phyloP scores from a whole-genome alignment of 2,113 vertebrate genomes.

The Trochalopteron elliotii region DNA sequence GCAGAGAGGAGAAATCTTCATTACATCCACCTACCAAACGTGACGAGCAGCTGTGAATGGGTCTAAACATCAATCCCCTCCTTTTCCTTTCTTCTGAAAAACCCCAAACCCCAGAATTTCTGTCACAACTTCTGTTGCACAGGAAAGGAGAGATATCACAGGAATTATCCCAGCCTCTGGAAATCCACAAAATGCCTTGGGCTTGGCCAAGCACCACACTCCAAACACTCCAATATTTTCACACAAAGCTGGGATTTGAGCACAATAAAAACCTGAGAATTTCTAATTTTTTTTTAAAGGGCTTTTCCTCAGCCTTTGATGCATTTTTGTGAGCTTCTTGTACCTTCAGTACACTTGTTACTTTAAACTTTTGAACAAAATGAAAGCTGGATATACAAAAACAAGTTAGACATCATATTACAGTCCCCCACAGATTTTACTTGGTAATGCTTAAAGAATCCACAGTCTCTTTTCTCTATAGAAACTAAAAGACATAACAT shows the following conservation, averaged over 20 bases:
- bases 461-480: background rate
- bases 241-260: background rate
- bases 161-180: background rate
- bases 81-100: background rate
- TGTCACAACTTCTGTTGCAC: accelerated
- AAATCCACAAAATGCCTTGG: background rate
- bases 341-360: background rate
- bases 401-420: background rate
- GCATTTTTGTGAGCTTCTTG: background rate
- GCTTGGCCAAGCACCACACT: too few species aligned
- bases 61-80: background rate
- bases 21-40: background rate
- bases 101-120: accelerated
- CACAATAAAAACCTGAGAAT: background rate
- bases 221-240: background rate
- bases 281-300: background rate
- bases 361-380: background rate
- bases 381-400: background rate
- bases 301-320: background rate
- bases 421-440: background rate
- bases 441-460: background rate
- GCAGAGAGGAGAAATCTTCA: background rate
- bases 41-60: background rate
- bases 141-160: background rate
- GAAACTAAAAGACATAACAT: slow-evolving; percentile 8